A percentile compares a stretch with the other conserved stretches of the same genome.
These are phyloP conservation scores for Serilophus lunatus DNA, from an alignment of 2,113 vertebrate species.

Conservation along the genomic window DNA sequence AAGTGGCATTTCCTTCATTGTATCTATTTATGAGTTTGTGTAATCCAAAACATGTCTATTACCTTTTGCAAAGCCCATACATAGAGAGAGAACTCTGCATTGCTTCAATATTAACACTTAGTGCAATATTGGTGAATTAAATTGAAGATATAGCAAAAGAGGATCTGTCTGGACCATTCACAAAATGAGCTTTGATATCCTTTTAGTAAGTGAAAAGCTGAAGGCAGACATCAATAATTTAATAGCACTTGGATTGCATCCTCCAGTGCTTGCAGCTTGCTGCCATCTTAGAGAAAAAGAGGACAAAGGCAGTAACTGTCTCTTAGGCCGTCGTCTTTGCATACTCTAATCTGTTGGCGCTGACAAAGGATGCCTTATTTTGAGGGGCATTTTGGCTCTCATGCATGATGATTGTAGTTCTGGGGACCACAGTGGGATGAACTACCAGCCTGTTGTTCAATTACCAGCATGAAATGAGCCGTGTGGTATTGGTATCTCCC, in stretches of 20 bases:
- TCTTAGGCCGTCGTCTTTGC: neutral
- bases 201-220: slow-evolving; percentile 61
- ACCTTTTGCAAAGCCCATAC: slow-evolving; percentile 13
- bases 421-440: neutral
- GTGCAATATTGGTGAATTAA: slow-evolving; percentile 47
- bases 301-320: neutral
- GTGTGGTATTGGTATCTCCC: neutral
- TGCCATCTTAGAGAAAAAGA: slow-evolving; percentile 34
- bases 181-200: slow-evolving; percentile 53
- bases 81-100: neutral
- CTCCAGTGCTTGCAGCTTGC: slow-evolving; percentile 16
- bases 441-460: neutral
- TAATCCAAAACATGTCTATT: slow-evolving; percentile 8
- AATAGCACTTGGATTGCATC: slow-evolving; percentile 57
- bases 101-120: neutral
- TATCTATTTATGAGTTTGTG: neutral
- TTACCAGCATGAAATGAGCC: neutral
- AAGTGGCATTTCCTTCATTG: neutral
- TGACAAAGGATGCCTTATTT: neutral
- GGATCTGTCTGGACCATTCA: slow-evolving; percentile 55
- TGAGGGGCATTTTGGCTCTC: neutral
- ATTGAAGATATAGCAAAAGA: slow-evolving; percentile 14
- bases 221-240: slow-evolving; percentile 56
- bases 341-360: neutral
- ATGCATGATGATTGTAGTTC: neutral